Conservation (phyloP, 2,888 invertebrate genomes). For the Biston betularia region DNA sequence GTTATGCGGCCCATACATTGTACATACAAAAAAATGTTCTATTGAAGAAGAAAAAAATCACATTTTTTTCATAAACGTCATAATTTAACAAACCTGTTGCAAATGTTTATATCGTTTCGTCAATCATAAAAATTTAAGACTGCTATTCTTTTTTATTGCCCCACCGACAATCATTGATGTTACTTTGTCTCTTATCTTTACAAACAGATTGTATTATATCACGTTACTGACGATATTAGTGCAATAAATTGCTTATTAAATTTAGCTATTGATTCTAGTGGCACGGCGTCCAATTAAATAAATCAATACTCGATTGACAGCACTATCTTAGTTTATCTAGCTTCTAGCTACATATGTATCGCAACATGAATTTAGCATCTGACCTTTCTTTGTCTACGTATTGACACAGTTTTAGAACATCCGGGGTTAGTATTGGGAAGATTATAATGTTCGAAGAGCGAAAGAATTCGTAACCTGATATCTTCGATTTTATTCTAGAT, state of each 20-base stretch:
- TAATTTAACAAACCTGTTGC: slow-evolving; percentile 25
- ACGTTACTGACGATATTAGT: neutral
- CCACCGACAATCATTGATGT: slow-evolving; percentile 14
- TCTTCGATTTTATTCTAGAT: neutral
- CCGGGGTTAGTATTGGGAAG: slow-evolving; percentile 29
- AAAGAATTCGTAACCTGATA: slow-evolving; percentile 22
- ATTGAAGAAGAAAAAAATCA: neutral
- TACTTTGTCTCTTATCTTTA: slow-evolving; percentile 13
- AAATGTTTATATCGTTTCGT: slow-evolving; percentile 25
- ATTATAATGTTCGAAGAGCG: slow-evolving; percentile 17
- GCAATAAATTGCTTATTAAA: neutral
- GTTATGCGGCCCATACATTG: no score
- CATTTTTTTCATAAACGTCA: slow-evolving; percentile 8
- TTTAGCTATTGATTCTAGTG: neutral
- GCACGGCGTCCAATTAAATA: slow-evolving; percentile 6
- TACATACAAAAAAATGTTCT: neutral
- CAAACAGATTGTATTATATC: slow-evolving; percentile 1
- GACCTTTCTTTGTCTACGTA: slow-evolving; percentile 34
- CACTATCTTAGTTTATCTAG: slow-evolving; percentile 13
- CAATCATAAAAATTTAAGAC: slow-evolving; percentile 26
- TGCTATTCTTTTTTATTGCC: slow-evolving; percentile 18
- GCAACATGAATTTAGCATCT: slow-evolving; percentile 33
- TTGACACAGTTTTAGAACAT: slow-evolving; percentile 33
- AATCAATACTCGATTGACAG: slow-evolving; percentile 28
- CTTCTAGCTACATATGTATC: slow-evolving; percentile 27